phyloP scores from a whole-genome alignment of 1,140 invertebrate species.

The Meteorus sp. region DNA sequence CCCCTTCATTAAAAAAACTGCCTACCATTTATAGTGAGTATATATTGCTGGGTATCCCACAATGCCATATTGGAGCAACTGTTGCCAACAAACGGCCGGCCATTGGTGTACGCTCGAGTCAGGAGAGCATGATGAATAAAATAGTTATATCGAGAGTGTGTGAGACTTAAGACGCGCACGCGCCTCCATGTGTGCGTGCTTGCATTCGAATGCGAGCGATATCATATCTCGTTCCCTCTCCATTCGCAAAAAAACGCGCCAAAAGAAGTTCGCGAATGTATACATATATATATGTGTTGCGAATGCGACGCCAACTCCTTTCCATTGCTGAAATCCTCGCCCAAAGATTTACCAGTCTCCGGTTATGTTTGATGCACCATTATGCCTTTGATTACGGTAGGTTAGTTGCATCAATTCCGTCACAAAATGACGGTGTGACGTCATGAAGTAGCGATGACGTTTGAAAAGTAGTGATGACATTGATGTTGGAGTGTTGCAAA shows the following conservation, averaged over 20 bases:
- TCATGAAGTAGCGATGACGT: slow-evolving; percentile 5
- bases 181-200: too few species aligned
- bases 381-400: slow-evolving; percentile 54
- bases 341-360: slow-evolving; percentile 56
- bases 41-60: slow-evolving; percentile 14
- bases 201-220: too few species aligned
- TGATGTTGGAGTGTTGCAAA: too few species aligned
- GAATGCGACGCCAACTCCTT: slow-evolving; percentile 16
- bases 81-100: slow-evolving; percentile 51
- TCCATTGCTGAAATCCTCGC: slow-evolving; percentile 41
- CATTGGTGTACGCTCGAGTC: slow-evolving; percentile 44
- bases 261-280: not conserved
- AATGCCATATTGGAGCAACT: slow-evolving; percentile 26
- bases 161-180: too few species aligned
- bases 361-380: slow-evolving; percentile 60
- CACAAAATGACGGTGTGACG: slow-evolving; percentile 24
- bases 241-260: not conserved
- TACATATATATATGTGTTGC: not conserved
- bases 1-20: too few species aligned
- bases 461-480: too few species aligned
- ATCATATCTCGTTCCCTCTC: too few species aligned
- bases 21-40: too few species aligned
- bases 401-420: slow-evolving; percentile 53
- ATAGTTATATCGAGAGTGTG: too few species aligned
- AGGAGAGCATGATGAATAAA: slow-evolving; percentile 35